Base-by-base conservation (phyloP, 2,113 vertebrate genomes). In the Hydropotes inermis region DNA sequence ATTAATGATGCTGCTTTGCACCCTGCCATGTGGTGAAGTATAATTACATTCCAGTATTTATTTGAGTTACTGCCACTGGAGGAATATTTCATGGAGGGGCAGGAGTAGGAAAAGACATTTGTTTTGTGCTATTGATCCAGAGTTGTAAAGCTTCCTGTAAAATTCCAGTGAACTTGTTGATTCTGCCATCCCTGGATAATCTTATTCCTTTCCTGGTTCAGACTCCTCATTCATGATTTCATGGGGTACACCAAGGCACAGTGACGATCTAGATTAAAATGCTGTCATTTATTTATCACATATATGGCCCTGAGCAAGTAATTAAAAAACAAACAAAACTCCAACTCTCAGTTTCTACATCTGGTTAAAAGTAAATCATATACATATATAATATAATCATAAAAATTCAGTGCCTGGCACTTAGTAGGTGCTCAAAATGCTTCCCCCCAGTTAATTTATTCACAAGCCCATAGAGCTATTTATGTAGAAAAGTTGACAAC, bases 401-500 rank as follows among this genome's bases (percentile, higher is more conserved):
- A 79, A 93, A 87, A 95, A 74, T 74, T 76, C 91, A 89, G 21
- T 36, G 81, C 15, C 74, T 83, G 76, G 13, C 55, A 82, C 92
- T 92, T 95, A 91, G 54, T 82, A 96, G 93, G 67, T 91, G 1
- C 43, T 97, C 74, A 89, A 25, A 86, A 91, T 76, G 58, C 52
- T 96, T 95, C 16, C 50, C 58, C 28, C 15, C 81, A 52, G 89
- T 96, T 90, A 92, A 94, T 91, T 96, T 96, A 57, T 79, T 97
- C 96, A 93, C 70, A 39, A 15, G n/a, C 89, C 54, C 5, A 30
- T 2, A 0, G 64, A 21, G 78, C 27, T 97, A 67, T 96, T 98
- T 96, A 97, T 67, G 47, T 85, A 50, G 91, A 94, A 94, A 97
- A 60, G 89, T 97, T 93, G 93, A 76, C 74, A 89, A 4, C 94